These are phyloP conservation scores for Scaptomyza flava DNA, from an alignment of 2,888 invertebrate genomes.

Conservation along the genomic window DNA sequence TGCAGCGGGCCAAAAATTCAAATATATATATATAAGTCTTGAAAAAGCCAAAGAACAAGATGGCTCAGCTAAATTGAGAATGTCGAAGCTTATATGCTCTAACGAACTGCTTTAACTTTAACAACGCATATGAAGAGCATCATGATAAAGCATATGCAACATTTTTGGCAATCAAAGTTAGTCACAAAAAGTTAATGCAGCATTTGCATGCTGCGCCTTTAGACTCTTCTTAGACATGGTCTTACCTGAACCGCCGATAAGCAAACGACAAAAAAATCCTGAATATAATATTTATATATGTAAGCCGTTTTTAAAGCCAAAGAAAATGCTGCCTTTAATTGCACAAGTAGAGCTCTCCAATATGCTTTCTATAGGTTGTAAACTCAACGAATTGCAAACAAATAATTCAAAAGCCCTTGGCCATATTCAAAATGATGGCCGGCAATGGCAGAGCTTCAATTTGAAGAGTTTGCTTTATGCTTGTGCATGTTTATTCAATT, in stretches of 20 bases:
- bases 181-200: neutral
- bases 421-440: neutral
- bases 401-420: neutral
- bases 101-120: neutral
- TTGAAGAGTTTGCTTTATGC: constrained; percentile 1
- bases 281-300: neutral
- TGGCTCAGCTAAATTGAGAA: neutral
- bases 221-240: neutral
- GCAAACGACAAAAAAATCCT: constrained; percentile 2
- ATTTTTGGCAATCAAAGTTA: constrained; percentile 15
- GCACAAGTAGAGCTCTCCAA: neutral
- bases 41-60: neutral
- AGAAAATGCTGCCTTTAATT: neutral
- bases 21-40: neutral
- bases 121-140: too few species aligned
- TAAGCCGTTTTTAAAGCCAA: neutral
- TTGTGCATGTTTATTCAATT: constrained; percentile 11
- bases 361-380: neutral
- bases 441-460: neutral
- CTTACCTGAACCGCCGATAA: constrained; percentile 2
- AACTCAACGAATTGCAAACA: neutral
- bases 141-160: constrained; percentile 1
- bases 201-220: constrained; percentile 19
- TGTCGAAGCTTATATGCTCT: constrained; percentile 2
- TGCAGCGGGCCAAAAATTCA: constrained; percentile 16